These are phyloP conservation scores for Poeciliopsis turrubarensis DNA, from an alignment of 2,113 vertebrate genomes.

Conservation along the genomic window DNA sequence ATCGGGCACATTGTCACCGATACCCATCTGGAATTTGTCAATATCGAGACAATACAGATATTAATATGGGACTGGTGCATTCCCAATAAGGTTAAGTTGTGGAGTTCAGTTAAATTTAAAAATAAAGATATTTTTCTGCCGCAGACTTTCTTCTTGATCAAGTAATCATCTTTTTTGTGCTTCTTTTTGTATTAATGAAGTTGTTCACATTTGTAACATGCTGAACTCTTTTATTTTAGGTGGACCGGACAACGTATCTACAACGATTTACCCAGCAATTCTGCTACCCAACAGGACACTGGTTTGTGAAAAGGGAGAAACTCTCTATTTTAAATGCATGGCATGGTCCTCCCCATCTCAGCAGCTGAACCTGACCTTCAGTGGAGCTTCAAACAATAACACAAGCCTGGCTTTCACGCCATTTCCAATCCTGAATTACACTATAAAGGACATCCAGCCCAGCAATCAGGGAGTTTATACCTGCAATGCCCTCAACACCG, in stretches of 20 bases:
- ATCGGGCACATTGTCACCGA: too few species aligned
- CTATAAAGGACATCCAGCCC: conserved; percentile 61
- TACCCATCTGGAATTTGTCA: too few species aligned
- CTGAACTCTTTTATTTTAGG: conserved; percentile 61
- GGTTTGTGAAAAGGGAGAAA: conserved; percentile 42
- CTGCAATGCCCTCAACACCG: conserved; percentile 74
- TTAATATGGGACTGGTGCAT: too few species aligned
- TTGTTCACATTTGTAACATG: not conserved
- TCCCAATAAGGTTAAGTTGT: too few species aligned
- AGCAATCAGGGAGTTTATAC: conserved; percentile 82
- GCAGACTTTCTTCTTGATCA: too few species aligned
- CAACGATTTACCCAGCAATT: conserved; percentile 56
- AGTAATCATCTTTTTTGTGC: too few species aligned
- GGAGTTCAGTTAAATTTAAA: too few species aligned
- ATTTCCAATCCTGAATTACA: conserved; percentile 54
- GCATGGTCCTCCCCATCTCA: conserved; percentile 64
- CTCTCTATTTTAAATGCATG: conserved; percentile 78
- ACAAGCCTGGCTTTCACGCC: conserved; percentile 33
- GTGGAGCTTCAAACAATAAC: not conserved
- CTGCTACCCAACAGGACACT: conserved; percentile 77
- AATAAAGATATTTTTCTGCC: too few species aligned
- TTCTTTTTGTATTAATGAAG: too few species aligned
- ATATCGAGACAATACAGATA: too few species aligned
- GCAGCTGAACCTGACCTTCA: conserved; percentile 74
- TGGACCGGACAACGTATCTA: conserved; percentile 64